phyloP scores from a whole-genome alignment of 1,140 invertebrate genomes.

The Odontomachus brunneus region DNA sequence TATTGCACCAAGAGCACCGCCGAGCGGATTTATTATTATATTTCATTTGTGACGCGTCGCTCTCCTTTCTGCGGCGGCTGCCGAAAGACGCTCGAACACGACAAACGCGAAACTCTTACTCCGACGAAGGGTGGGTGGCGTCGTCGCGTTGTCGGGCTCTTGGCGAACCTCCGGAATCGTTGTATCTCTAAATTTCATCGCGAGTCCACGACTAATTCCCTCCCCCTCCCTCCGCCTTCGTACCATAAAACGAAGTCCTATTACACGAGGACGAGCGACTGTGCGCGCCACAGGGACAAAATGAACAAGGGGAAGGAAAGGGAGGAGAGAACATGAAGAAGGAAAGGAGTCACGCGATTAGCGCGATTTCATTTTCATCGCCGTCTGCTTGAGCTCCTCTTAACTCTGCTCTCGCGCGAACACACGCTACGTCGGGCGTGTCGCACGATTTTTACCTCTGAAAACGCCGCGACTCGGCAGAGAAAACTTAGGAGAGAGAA shows the following conservation, averaged over 20 bases:
- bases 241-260: slow-evolving; percentile 12
- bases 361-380: background rate
- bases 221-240: no score
- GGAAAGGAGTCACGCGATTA: background rate
- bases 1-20: slow-evolving; percentile 21
- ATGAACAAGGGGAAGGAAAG: no score
- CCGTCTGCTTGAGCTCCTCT: slow-evolving; percentile 2
- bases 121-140: background rate
- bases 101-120: background rate
- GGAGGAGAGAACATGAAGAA: no score
- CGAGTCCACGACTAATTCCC: slow-evolving; percentile 12
- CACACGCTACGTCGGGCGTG: slow-evolving; percentile 5
- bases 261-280: background rate
- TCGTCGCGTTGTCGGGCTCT: slow-evolving; percentile 7
- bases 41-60: background rate
- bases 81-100: background rate
- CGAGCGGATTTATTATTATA: background rate
- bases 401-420: slow-evolving; percentile 40
- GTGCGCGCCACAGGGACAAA: background rate
- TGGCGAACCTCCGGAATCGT: slow-evolving; percentile 36
- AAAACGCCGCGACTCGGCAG: slow-evolving; percentile 8
- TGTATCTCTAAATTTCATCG: slow-evolving; percentile 32
- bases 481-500: slow-evolving; percentile 24
- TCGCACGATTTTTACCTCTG: slow-evolving; percentile 6
- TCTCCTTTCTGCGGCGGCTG: background rate